These are phyloP conservation scores for Clusia tigrina DNA, from an alignment of 2,888 invertebrate species.

Conservation along the genomic window DNA sequence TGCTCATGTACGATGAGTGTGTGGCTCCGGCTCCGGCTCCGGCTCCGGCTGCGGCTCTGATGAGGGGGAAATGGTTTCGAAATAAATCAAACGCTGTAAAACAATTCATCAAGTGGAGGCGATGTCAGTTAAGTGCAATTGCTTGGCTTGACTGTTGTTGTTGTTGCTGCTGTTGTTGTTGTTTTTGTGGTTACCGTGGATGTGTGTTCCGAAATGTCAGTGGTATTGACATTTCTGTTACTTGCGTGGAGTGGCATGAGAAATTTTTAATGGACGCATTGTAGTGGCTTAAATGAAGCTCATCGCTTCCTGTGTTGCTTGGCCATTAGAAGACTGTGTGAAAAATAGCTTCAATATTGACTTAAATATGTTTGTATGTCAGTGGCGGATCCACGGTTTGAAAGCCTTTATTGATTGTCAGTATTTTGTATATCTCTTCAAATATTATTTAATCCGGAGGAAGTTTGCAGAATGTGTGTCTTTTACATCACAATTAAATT, in stretches of 20 bases:
- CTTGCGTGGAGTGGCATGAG: conserved; percentile 1
- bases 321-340: not conserved
- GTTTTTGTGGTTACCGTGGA: conserved; percentile 17
- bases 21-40: not conserved
- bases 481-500: too few species aligned
- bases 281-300: not conserved
- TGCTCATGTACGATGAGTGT: conserved; percentile 14
- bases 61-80: conserved; percentile 10
- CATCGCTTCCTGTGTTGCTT: not conserved
- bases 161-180: conserved; percentile 23
- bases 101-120: conserved; percentile 48
- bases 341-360: too few species aligned
- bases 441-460: too few species aligned
- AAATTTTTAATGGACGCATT: not conserved
- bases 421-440: too few species aligned
- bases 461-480: too few species aligned
- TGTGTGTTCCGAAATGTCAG: conserved; percentile 44
- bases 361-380: too few species aligned
- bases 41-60: not conserved
- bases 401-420: too few species aligned
- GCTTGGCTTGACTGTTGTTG: conserved; percentile 9
- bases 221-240: conserved; percentile 51
- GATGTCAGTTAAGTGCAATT: conserved; percentile 17
- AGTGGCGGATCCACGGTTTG: too few species aligned
- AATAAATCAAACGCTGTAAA: conserved; percentile 51